Evolutionary conservation across 92 coral and sea anemone genomes (phyloP), one percentile per base, ranked within the genome.

Genomic region (Palythoa heliodiscus): DNA sequence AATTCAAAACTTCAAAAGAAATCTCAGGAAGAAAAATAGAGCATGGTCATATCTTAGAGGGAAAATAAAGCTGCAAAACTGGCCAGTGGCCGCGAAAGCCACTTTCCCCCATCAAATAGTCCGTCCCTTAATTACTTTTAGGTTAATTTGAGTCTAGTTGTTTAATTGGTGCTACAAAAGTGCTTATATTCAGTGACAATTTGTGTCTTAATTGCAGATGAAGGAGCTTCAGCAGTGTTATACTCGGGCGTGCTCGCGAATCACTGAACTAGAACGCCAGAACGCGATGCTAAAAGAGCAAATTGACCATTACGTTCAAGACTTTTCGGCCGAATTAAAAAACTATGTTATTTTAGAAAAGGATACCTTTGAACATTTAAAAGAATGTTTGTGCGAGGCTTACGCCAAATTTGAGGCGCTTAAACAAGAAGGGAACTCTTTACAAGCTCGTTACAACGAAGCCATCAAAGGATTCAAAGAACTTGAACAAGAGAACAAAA

Each of bases 361-460:
- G 48, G 84, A 80, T 23, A 80, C 75, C 9, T 80, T 63, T 43
- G 74, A 80, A 5, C 57, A 80, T 53, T 40, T 80, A 39, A 80
- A 80, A 67, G 84, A 80, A 80, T 80, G 84, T 23, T 66, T 80
- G 74, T 80, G 84, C 74, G 84, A 80, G 40, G 84, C 84, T 12
- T 66, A 63, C 73, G 73, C 73, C 23, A 80, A 80, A 54, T 80
- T 80, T 19, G 84, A 80, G 40, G 84, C 73, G 38, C 60, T 80
- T 5, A 80, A 66, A 80, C 84, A 80, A 48, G 84, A 80, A 43
- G 75, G 84, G 10, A 80, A 48, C 20, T 19, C 74, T 11, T 52
- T 80, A 11, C 61, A 80, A 66, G 61, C 73, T 39, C 75, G 74
- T 35, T 67, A 80, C 15, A 80, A 80, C 84, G 84, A 80, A 66